phyloP scores from a whole-genome alignment of 2,113 vertebrate species.

The Hymenochirus boettgeri region DNA sequence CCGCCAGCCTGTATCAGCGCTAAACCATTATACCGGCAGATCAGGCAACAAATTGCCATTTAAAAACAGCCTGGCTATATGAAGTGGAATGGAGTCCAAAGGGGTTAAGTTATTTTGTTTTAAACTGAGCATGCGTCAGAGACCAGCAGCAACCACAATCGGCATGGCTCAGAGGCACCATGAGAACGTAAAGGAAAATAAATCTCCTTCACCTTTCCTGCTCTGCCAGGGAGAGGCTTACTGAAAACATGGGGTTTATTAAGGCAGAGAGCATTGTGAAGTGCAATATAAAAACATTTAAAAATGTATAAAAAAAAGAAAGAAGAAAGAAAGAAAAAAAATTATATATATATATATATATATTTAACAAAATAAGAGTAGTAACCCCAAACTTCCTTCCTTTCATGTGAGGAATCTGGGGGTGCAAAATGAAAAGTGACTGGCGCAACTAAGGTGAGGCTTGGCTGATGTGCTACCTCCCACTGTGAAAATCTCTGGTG shows the following conservation, averaged over 20 bases:
- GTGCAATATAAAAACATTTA: slow-evolving; percentile 86
- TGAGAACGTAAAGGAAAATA: not conserved
- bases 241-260: slow-evolving; percentile 7
- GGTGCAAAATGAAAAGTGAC: slow-evolving; percentile 41
- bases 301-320: slow-evolving; percentile 54
- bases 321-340: slow-evolving; percentile 55
- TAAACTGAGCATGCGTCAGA: not conserved
- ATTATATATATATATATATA: slow-evolving; percentile 61
- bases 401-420: not conserved
- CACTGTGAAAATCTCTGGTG: slow-evolving; percentile 75
- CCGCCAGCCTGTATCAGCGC: slow-evolving; percentile 1
- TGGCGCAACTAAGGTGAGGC: slow-evolving; percentile 45
- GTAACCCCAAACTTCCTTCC: slow-evolving; percentile 35
- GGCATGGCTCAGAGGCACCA: not conserved
- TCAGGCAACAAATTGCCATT: too few relatives aligned
- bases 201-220: not conserved
- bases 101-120: not conserved
- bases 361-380: slow-evolving; percentile 61
- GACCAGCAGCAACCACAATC: not conserved
- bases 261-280: slow-evolving; percentile 75
- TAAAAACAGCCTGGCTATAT: too few relatives aligned
- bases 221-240: slow-evolving; percentile 31
- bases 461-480: slow-evolving; percentile 69
- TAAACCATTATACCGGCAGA: not conserved
- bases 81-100: not conserved